Conservation (phyloP, 2,797 vertebrate species). For the Sebastiscus albofasciatus region DNA sequence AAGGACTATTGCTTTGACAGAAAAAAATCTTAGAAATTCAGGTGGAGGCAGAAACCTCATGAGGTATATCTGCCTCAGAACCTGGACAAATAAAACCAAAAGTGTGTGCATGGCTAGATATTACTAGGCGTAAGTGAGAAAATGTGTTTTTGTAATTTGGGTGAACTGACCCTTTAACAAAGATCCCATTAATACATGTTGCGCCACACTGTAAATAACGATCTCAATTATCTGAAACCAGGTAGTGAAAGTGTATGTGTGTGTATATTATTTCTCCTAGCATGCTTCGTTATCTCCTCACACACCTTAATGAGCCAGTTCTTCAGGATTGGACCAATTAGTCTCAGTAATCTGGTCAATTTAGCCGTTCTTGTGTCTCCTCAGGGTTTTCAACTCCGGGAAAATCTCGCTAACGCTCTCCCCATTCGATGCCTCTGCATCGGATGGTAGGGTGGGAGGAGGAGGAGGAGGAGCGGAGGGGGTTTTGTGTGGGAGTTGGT, state of each 20-base stretch:
- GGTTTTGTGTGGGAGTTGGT: conserved; percentile 12
- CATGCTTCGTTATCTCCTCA: conserved; percentile 55
- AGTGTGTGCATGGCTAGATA: not conserved
- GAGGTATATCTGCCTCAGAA: not conserved
- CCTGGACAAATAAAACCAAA: not conserved
- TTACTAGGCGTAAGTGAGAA: not conserved
- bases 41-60: not conserved
- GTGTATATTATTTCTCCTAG: conserved; percentile 2
- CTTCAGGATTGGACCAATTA: conserved; percentile 67
- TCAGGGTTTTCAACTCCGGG: conserved; percentile 44
- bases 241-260: conserved; percentile 1
- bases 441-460: not conserved
- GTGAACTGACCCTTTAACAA: conserved; percentile 6
- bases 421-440: conserved; percentile 24
- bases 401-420: conserved; percentile 34
- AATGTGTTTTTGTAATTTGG: not conserved
- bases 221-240: conserved; percentile 18
- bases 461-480: conserved; percentile 6
- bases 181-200: conserved; percentile 7
- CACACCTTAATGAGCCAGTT: conserved; percentile 66
- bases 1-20: not conserved
- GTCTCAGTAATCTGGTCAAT: conserved; percentile 74
- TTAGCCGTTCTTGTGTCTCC: conserved; percentile 55
- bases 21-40: not conserved
- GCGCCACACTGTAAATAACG: not conserved